Evolutionary conservation across 2,888 invertebrate genomes (phyloP), one percentile per base, ranked within the genome.

Genomic region (Acleris sparsana): DNA sequence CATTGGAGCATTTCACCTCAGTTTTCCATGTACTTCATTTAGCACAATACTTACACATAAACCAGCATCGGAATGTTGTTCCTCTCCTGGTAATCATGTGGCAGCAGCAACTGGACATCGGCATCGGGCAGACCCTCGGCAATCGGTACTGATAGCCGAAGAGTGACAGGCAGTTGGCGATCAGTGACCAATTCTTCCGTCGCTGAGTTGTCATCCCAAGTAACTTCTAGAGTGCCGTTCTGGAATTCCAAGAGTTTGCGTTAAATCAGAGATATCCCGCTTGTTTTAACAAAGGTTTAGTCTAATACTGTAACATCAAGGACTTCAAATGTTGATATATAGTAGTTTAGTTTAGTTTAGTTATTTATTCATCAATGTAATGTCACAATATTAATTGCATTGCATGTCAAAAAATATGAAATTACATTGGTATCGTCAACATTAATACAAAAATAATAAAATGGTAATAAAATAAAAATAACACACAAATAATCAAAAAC

Each of bases 61-160:
- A 97, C 95, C 43, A 97, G 86, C 89, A 97, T 93, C 0, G 97
- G 97, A 79, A 97, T 96, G 80, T 97, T 95, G 2, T 94, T 95
- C 29, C 94, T 93, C 55, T 93, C 89, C 80, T 95, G 94, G 70
- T 96, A 93, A 75, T 96, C 94, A 0, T 94, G 94, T 0, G 97
- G 97, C 53, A 97, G 90, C 80, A 95, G 94, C 44, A 98, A 87
- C 69, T 94, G 93, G 0, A 97, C 97, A 70, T 96, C 95, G 1
- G 97, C 97, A 46, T 94, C 93, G 56, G 94, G 94, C 0, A 84
- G 63, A 3, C 94, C 95, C n/a, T 93, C 94, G 0, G 93, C 94
- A 5, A 96, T 90, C 0, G 94, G 93, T 33, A 97, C 94, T 4
- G 93, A 90, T 56, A 95, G 84, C 59, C 95, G 93, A 72, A 95